A percentile compares a stretch with the other conserved stretches of the same genome.
phyloP scores from a whole-genome alignment of 2,797 vertebrate species.

The Phyllotis vaccarum region DNA sequence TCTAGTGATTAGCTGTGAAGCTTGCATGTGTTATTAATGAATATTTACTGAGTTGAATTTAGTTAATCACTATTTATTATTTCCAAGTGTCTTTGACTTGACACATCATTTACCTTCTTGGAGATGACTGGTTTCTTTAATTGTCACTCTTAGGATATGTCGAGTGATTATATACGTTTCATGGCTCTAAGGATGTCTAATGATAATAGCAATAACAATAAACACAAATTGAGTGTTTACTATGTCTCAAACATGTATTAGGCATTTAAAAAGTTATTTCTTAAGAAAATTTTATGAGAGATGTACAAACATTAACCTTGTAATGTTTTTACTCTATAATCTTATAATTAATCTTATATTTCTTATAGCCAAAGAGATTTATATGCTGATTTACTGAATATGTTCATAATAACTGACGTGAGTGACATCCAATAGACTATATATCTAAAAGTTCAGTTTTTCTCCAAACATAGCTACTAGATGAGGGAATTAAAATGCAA shows the following conservation, averaged over 20 bases:
- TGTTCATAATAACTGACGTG: neutral
- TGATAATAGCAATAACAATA: neutral
- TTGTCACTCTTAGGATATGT: constrained; percentile 18
- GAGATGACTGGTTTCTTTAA: constrained; percentile 30
- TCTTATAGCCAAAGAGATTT: neutral
- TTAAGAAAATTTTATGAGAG: neutral
- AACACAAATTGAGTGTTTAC: neutral
- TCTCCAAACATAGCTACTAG: neutral
- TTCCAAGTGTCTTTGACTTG: constrained; percentile 63
- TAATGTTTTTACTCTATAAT: neutral
- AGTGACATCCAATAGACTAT: neutral
- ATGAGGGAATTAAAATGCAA: neutral
- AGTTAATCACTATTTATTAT: constrained; percentile 64
- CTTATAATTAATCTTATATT: neutral
- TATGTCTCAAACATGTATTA: neutral
- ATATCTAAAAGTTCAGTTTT: neutral
- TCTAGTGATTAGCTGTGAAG: constrained; percentile 10
- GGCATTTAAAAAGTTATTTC: neutral
- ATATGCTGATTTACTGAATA: neutral
- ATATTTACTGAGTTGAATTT: constrained; percentile 65
- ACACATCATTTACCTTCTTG: constrained; percentile 44
- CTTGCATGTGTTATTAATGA: constrained; percentile 62
- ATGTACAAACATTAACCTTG: neutral
- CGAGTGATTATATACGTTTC: neutral
- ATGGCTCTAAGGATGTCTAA: constrained; percentile 6